Conservation (phyloP, 2,797 vertebrate genomes). For the Schizopygopsis pylzovi region DNA sequence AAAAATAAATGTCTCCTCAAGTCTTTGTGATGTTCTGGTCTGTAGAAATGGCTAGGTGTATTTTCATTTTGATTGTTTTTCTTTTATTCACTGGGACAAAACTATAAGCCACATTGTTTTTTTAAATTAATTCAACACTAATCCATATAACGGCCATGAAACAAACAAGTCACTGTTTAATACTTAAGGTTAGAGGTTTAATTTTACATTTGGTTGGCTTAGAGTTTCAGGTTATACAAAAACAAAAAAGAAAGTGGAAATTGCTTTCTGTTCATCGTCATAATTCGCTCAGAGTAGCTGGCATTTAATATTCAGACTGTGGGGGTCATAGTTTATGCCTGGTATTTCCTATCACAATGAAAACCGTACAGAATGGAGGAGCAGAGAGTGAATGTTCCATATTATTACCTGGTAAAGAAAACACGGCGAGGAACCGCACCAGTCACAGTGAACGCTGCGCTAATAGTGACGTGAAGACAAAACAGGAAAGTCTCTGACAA, state of each 20-base stretch:
- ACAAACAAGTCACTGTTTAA: slow-evolving; percentile 16
- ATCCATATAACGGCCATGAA: not conserved
- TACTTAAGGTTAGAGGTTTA: not conserved
- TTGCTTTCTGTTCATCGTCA: slow-evolving; percentile 30
- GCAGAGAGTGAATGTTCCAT: slow-evolving; percentile 56
- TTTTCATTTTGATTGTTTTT: not conserved
- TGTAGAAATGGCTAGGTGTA: not conserved
- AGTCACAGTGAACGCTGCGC: slow-evolving; percentile 65
- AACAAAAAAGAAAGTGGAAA: not conserved
- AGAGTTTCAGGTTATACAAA: not conserved
- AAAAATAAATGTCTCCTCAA: not conserved
- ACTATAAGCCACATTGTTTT: not conserved
- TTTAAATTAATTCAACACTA: not conserved
- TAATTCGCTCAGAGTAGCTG: slow-evolving; percentile 33
- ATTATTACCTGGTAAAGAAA: slow-evolving; percentile 72
- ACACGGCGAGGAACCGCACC: slow-evolving; percentile 70
- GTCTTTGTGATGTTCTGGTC: not conserved
- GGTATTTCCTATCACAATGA: slow-evolving; percentile 60
- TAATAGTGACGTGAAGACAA: slow-evolving; percentile 67
- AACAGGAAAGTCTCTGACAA: slow-evolving; percentile 72
- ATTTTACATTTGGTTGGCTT: slow-evolving; percentile 12
- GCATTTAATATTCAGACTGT: slow-evolving; percentile 33
- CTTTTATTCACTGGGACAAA: not conserved
- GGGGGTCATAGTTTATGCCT: slow-evolving; percentile 51
- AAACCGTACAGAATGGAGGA: slow-evolving; percentile 58